Evolutionary conservation across 1,140 invertebrate genomes (phyloP), one percentile per base, ranked within the genome.

Genomic region (Cydia pomonella): DNA sequence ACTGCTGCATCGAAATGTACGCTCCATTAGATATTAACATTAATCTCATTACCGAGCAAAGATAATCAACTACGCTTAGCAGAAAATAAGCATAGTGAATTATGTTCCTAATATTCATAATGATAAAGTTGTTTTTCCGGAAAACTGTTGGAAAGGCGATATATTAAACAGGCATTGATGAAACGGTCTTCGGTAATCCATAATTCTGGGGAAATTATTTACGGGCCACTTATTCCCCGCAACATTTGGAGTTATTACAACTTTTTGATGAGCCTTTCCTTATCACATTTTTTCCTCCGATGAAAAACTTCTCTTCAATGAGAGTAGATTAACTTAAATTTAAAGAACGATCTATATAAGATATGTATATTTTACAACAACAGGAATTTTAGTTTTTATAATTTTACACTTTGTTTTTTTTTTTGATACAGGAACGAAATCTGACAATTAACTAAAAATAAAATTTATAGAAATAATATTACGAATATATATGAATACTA

Each of bases 111-210:
- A 33, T 33, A 63, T 44, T 71, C 63, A 25, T 71, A 21, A 29
- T 75, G 73, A 76, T 63, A 76, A 80, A 79, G 76, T 78, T 79
- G 76, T 79, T 82, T 79, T 79, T 53, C 72, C 38, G 18, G 38
- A 78, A 78, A 81, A 74, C 59, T 77, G 76, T 69, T 71, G 33
- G 73, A 72, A 71, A 75, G 50, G 74, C 77, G 69, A 82, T 82
- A 80, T 80, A 78, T 79, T 80, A 82, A 63, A 23, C 64, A 74
- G 75, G 75, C 80, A 78, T 82, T 82, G 77, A 82, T 82, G 78
- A 80, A 82, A 75, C 63, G 76, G 74, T 75, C 76, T 81, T 82
- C 75, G 75, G 77, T 59, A 77, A 82, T 80, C 73, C 77, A 82
- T 82, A 82, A 75, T 80, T 78, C 53, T 62, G 44, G 75, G 50